Base-by-base conservation (phyloP, 2,888 invertebrate genomes). In the Alsophila aescularia region DNA sequence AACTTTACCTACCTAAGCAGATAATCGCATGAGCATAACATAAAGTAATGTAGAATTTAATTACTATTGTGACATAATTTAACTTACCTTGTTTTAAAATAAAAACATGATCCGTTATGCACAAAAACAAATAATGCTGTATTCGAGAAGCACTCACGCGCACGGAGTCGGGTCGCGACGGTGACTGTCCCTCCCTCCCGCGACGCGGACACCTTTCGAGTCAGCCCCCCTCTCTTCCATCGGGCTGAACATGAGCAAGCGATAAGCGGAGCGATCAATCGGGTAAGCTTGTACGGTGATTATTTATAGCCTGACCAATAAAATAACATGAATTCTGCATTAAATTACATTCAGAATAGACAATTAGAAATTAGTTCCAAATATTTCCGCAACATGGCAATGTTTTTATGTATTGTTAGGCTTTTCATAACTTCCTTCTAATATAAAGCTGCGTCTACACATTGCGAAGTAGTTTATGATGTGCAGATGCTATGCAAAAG, bases 91-190 rank as follows among this genome's bases (percentile, higher is more conserved):
- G 21, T 53, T 54, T 58, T 37, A 51, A 14, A 50, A 18, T 15
- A 39, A 32, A 44, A 51, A 15, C 60, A 61, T 61, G 53, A 45
- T 61, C 58, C 57, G 42, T 56, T 29, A 52, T 43, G 5, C 48
- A 52, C 52, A 42, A 52, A 52, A 48, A 50, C 52, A 37, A 52
- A 50, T 44, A 39, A 54, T 15, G 54, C 29, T 66, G 54, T 71
- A 57, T 60, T 62, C 52, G 32, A 49, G 59, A 53, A 39, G 35
- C 51, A 53, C 60, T 59, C 59, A 45, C 57, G 57, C 62, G 60
- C 62, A 59, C 60, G 21, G 42, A 35, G 10, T 37, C 45, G 49
- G 49, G 31, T 43, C 55, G 55, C 39, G 29, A 13, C 40, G 21
- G 45, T 42, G 52, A 65, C 64, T 65, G 60, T 32, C 24, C 35